Conservation (phyloP, 2,797 vertebrate species). For the Psittacula derbiana region DNA sequence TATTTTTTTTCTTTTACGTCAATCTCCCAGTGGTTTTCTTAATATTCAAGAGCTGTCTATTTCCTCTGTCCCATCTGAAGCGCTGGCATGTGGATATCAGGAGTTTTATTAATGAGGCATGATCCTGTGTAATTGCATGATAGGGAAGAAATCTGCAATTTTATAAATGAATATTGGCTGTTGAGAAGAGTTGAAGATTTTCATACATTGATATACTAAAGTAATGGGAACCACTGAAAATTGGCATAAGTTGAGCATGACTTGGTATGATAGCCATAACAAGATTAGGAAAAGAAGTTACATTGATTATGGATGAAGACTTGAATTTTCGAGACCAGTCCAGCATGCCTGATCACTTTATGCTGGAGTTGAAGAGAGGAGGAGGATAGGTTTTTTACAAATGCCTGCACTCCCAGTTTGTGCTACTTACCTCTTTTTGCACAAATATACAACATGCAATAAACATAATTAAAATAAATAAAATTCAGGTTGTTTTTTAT, state of each 20-base stretch:
- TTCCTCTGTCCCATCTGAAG: neutral
- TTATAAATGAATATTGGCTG: neutral
- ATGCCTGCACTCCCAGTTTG: neutral
- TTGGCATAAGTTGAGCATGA: neutral
- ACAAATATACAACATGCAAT: neutral
- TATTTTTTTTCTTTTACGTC: neutral
- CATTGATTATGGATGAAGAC: neutral
- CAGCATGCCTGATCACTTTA: neutral
- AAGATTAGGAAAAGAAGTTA: neutral
- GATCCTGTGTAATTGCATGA: neutral
- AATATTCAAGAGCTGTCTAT: neutral
- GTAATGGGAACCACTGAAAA: neutral
- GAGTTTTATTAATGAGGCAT: neutral
- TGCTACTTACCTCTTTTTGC: neutral
- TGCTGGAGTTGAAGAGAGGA: neutral
- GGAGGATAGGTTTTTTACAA: neutral
- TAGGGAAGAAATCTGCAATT: neutral
- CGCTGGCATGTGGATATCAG: neutral
- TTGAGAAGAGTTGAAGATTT: neutral
- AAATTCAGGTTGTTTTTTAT: neutral
- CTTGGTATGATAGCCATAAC: neutral
- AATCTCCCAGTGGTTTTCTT: neutral
- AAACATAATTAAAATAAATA: neutral
- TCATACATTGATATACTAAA: neutral
- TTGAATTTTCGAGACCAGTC: neutral